phyloP scores from a whole-genome alignment of 2,888 invertebrate species.

The Rhagium mordax region DNA sequence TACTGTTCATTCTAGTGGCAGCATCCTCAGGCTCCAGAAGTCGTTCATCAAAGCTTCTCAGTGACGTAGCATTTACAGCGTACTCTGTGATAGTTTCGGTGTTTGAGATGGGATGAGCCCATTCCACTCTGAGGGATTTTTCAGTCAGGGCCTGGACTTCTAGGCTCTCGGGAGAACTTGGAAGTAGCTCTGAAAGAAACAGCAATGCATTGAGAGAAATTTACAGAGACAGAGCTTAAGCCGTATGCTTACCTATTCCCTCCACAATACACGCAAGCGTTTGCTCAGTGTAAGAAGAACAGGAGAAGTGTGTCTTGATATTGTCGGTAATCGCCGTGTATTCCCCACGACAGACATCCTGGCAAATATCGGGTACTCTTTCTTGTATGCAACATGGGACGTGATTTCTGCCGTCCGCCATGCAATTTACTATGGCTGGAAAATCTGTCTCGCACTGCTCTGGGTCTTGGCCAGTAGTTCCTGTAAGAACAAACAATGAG shows the following conservation, averaged over 20 bases:
- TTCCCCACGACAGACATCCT: constrained; percentile 88
- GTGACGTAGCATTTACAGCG: constrained; percentile 80
- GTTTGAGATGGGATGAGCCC: constrained; percentile 79
- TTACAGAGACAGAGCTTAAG: too few relatives aligned
- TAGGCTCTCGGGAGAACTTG: constrained; percentile 82
- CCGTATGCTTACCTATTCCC: constrained; percentile 80
- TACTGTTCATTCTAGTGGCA: constrained; percentile 53
- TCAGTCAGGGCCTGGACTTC: constrained; percentile 83
- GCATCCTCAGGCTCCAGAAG: constrained; percentile 71
- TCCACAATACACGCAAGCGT: constrained; percentile 88
- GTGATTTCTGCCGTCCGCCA: constrained; percentile 88
- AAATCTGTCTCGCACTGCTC: constrained; percentile 87
- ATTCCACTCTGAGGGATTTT: constrained; percentile 80
- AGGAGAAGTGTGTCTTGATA: constrained; percentile 88
- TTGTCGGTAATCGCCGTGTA: constrained; percentile 89
- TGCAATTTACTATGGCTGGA: constrained; percentile 83
- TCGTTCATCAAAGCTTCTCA: constrained; percentile 79
- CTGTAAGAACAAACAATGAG: constrained; percentile 59
- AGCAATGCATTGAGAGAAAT: too few relatives aligned
- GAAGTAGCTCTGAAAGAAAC: constrained; percentile 76
- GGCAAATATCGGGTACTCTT: constrained; percentile 87
- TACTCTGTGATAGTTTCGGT: constrained; percentile 78
- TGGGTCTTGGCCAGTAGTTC: constrained; percentile 85
- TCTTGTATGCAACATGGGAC: constrained; percentile 88
- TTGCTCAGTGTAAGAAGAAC: constrained; percentile 86